Percentiles rank a stretch among this genome's conserved stretches.
These are phyloP conservation scores for Himalopsyche tibetana DNA, from an alignment of 2,888 invertebrate genomes.

Conservation along the genomic window DNA sequence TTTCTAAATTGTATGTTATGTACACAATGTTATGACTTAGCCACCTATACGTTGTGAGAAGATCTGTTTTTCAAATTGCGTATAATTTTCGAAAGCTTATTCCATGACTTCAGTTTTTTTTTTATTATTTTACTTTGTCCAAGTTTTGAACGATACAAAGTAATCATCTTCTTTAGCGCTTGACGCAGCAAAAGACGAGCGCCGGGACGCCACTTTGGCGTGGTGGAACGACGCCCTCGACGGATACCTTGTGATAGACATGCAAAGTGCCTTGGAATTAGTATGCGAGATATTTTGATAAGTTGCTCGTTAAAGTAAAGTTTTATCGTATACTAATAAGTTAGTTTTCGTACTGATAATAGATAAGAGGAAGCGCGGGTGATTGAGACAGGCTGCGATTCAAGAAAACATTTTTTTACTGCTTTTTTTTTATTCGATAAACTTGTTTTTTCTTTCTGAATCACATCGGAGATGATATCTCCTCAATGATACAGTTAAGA, in stretches of 20 bases:
- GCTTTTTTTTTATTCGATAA: no score
- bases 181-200: conserved; percentile 1
- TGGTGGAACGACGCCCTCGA: conserved; percentile 20
- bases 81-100: no score
- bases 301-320: conserved; percentile 64
- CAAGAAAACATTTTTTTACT: no score
- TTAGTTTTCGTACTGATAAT: conserved; percentile 63
- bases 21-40: no score
- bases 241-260: conserved; percentile 63
- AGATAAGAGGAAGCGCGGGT: conserved; percentile 50
- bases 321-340: conserved; percentile 66
- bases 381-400: conserved; percentile 41
- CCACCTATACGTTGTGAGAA: no score
- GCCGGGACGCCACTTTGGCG: conserved; percentile 6
- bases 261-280: conserved; percentile 64
- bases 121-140: conserved; percentile 4
- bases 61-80: no score
- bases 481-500: no score
- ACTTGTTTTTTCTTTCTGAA: no score
- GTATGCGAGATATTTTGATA: conserved; percentile 66
- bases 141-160: conserved; percentile 18
- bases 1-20: no score
- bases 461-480: no score
- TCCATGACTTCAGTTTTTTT: not conserved
- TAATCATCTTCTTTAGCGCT: conserved; percentile 6